Evolutionary conservation across 2,113 vertebrate genomes (phyloP).

Genomic region (Emydocephalus ijimae): DNA sequence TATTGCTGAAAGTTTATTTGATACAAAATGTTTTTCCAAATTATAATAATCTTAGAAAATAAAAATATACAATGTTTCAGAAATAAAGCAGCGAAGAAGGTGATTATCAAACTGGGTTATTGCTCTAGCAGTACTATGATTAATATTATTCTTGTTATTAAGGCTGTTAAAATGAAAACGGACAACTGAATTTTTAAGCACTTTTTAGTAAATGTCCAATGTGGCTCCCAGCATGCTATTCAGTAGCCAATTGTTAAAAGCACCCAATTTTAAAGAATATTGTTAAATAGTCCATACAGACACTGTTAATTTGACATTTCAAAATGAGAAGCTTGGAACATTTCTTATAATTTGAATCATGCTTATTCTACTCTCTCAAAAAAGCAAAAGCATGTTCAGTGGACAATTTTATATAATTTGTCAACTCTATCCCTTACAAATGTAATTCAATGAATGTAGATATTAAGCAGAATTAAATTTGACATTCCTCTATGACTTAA

Average conservation of each 20-base stretch:
- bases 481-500: not conserved
- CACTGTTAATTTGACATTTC: not conserved
- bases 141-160: not conserved
- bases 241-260: not conserved
- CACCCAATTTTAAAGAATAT: not conserved
- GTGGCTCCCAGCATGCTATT: not conserved
- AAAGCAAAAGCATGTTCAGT: not conserved
- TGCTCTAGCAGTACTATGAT: not conserved
- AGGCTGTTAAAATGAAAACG: conserved; percentile 14
- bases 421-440: not conserved
- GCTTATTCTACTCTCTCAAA: not conserved
- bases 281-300: not conserved
- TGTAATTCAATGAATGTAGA: not conserved
- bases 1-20: conserved; percentile 21
- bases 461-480: not conserved
- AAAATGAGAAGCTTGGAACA: not conserved
- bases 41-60: conserved; percentile 17
- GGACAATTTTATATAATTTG: not conserved
- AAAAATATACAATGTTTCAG: conserved; percentile 9
- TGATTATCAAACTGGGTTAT: not conserved
- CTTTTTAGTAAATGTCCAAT: not conserved
- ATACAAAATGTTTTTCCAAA: conserved; percentile 13
- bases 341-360: not conserved
- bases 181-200: not conserved
- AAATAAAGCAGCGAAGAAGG: not conserved